Evolutionary conservation across 2,888 invertebrate species (phyloP), one percentile per base, ranked within the genome.

Genomic region (Candidula unifasciata): DNA sequence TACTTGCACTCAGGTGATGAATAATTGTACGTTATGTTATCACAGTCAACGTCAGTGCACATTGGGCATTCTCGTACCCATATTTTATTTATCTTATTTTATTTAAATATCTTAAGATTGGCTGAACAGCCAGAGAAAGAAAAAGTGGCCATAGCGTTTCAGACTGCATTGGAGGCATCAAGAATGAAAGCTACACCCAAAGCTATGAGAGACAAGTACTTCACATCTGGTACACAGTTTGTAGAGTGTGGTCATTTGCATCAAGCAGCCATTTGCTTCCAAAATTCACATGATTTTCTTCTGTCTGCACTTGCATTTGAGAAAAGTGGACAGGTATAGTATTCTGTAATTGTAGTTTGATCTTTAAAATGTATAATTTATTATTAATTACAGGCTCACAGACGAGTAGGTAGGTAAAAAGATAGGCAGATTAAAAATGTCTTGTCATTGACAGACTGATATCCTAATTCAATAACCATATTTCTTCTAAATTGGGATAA

Each of bases 61-160:
- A n/a, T n/a, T n/a, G n/a, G n/a, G n/a, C n/a, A n/a, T n/a, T n/a
- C n/a, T n/a, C n/a, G n/a, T n/a, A n/a, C n/a, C n/a, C n/a, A n/a
- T n/a, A n/a, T n/a, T n/a, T n/a, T n/a, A n/a, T n/a, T n/a, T n/a
- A n/a, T n/a, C n/a, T n/a, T n/a, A n/a, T n/a, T n/a, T 10, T 44
- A 13, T 44, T 10, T 44, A 44, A 10, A 44, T 44, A 13, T 44
- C 44, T 44, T 44, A 44, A 83, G 86, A 8, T 88, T 87, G 78
- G 91, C 89, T 21, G 88, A 86, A 0, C 87, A 89, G 13, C 37
- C 77, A 5, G 88, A 87, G 27, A 89, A 88, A 80, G 89, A 90
- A 81, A 89, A 88, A 37, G 83, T 90, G 0, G 90, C 91, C 8
- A 44, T 88, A 21, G 91, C 92, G 33, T 90, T 91, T 86, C 88